A percentile compares a stretch with the other conserved stretches of the same genome.
phyloP scores from a whole-genome alignment of 2,888 invertebrate species.

The Ametastegia equiseti region DNA sequence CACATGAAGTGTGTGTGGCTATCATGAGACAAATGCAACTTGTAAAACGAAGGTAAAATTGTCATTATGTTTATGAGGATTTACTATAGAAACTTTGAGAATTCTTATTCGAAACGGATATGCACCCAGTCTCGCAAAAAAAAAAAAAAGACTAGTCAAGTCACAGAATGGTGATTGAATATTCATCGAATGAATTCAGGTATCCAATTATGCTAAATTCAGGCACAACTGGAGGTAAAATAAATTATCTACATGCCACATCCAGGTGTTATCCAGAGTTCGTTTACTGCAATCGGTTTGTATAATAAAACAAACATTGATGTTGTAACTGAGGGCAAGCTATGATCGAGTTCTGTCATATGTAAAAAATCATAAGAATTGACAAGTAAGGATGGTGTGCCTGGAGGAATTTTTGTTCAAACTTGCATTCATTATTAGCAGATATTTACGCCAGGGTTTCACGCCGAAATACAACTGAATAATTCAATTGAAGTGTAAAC shows the following conservation, averaged over 20 bases:
- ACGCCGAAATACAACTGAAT: no score
- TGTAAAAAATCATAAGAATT: background rate
- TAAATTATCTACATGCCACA: background rate
- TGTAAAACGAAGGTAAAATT: background rate
- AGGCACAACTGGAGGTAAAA: background rate
- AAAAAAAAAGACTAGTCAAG: background rate
- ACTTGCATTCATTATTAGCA: background rate
- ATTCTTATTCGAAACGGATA: background rate
- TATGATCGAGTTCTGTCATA: background rate
- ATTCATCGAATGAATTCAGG: background rate
- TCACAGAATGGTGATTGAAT: background rate
- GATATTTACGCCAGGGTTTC: no score
- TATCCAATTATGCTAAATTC: background rate
- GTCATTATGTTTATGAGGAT: background rate
- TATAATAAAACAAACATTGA: slow-evolving; percentile 16
- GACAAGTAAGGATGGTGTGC: background rate
- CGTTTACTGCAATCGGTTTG: background rate
- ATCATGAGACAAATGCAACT: background rate
- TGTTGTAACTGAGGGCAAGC: background rate
- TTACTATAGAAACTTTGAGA: no score
- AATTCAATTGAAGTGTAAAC: background rate
- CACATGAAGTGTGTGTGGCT: background rate
- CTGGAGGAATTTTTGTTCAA: background rate
- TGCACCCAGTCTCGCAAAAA: background rate
- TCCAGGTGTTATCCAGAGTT: slow-evolving; percentile 9